Evolutionary conservation across 2,797 vertebrate genomes (phyloP).

Genomic region (Diplodus puntazzo): DNA sequence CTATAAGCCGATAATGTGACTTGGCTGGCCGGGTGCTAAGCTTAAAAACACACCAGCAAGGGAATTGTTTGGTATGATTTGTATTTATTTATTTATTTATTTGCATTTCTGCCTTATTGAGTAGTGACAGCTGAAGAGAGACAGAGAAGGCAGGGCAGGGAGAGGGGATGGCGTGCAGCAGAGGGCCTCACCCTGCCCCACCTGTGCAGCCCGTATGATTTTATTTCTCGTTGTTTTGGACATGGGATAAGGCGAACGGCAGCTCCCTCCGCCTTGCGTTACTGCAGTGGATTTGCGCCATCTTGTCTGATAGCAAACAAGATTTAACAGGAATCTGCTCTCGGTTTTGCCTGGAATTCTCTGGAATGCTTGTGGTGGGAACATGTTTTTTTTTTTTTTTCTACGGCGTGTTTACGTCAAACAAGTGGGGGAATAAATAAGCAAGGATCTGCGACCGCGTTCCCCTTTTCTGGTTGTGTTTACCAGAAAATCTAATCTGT

Average conservation of each 20-base stretch:
- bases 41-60: slow-evolving; percentile 22
- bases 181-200: too few relatives aligned
- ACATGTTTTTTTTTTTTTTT: background rate
- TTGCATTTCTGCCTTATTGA: too few relatives aligned
- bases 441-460: background rate
- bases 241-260: slow-evolving; percentile 14
- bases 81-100: background rate
- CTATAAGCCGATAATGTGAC: slow-evolving; percentile 39
- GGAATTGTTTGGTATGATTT: slow-evolving; percentile 3
- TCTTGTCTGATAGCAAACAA: slow-evolving; percentile 37
- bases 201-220: background rate
- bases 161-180: too few relatives aligned
- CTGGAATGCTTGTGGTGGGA: slow-evolving; percentile 42
- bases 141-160: too few relatives aligned
- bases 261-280: background rate
- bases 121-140: too few relatives aligned
- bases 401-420: slow-evolving; percentile 47
- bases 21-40: background rate
- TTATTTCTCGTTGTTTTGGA: background rate
- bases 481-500: slow-evolving; percentile 23
- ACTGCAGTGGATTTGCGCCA: slow-evolving; percentile 8
- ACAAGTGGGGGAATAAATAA: slow-evolving; percentile 41
- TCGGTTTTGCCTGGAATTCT: slow-evolving; percentile 39
- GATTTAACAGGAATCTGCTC: slow-evolving; percentile 52
- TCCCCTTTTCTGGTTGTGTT: slow-evolving; percentile 26